Base-by-base conservation (phyloP, 92 coral and sea anemone genomes). In the Epizoanthus stellaris region DNA sequence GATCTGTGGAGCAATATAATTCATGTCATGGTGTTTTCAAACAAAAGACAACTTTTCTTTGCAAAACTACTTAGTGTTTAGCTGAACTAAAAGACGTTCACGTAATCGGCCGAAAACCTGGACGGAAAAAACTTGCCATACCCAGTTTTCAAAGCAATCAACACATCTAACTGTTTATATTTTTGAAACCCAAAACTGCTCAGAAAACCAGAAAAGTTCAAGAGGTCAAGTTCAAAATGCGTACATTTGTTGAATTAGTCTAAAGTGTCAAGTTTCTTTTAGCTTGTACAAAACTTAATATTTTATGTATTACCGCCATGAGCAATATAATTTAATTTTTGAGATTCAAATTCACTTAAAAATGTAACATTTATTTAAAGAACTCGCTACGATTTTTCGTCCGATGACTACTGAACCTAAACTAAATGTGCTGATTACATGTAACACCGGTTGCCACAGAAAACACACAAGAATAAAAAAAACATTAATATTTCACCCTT, bases 181-280 rank as follows among this genome's bases (percentile, higher is more conserved):
- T 39, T 23, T 12, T 66, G 71, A 66, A 66, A 66, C 40, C 42
- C 45, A n/a, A 66, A 66, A 66, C 71, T 25, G 17, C 71, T 66
- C 42, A 15, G 3, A 25, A 30, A 30, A 9, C 71, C 71, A 19
- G 34, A 2, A 25, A 30, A 34, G 73, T 38, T 68, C 73, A 68
- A 5, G 4, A 68, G 73, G 73, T 68, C 73, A 68, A 68, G 49
- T 68, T 10, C 73, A 38, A 68, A 38, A 12, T 38, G 9, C 49
- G 20, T 34, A 68, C 73, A 67, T 30, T 13, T 13, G 54, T 12
- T 6, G 54, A 47, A 47, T 67, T 14, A 36, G 19, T 14, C 47
- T 38, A 68, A 49, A 49, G 56, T 6, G 56, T 13, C 14, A 13
- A 49, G 56, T 0, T 49, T 49, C 56, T 11, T 45, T 45, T 45